Percentiles rank a stretch among this genome's conserved stretches.
Conservation (phyloP, 2,113 vertebrate genomes). For the Forbesichthys agassizii region DNA sequence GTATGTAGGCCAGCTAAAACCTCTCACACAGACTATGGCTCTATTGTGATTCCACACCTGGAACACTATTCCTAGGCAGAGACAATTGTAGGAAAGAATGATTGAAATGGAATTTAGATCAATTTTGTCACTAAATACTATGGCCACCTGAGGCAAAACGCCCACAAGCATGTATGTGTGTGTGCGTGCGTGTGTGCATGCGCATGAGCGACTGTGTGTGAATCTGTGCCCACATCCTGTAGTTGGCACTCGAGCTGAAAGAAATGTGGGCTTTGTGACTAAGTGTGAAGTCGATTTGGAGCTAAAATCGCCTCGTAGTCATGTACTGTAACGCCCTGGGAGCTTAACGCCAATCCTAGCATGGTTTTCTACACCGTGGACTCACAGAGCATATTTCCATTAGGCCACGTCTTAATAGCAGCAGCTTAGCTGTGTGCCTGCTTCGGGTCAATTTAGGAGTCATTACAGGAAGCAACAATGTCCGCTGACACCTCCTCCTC, state of each 20-base stretch:
- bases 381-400: constrained; percentile 61
- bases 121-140: neutral
- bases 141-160: constrained; percentile 8
- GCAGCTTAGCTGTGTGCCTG: constrained; percentile 20
- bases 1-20: constrained; percentile 45
- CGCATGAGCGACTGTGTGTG: constrained; percentile 2
- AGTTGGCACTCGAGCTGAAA: constrained; percentile 20
- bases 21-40: constrained; percentile 52
- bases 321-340: constrained; percentile 61
- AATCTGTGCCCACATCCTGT: neutral
- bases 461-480: constrained; percentile 44
- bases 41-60: constrained; percentile 43
- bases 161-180: constrained; percentile 2
- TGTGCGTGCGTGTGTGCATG: neutral
- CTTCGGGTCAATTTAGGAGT: constrained; percentile 53
- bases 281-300: constrained; percentile 59
- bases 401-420: constrained; percentile 42
- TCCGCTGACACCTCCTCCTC: constrained; percentile 46
- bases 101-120: neutral
- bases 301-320: constrained; percentile 57
- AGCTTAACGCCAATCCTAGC: constrained; percentile 66
- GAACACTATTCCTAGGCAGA: constrained; percentile 1
- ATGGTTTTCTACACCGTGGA: constrained; percentile 64
- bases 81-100: constrained; percentile 22
- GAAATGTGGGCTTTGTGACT: constrained; percentile 41